phyloP scores from a whole-genome alignment of 2,888 invertebrate species.

The Lissocephala sabroskyi region DNA sequence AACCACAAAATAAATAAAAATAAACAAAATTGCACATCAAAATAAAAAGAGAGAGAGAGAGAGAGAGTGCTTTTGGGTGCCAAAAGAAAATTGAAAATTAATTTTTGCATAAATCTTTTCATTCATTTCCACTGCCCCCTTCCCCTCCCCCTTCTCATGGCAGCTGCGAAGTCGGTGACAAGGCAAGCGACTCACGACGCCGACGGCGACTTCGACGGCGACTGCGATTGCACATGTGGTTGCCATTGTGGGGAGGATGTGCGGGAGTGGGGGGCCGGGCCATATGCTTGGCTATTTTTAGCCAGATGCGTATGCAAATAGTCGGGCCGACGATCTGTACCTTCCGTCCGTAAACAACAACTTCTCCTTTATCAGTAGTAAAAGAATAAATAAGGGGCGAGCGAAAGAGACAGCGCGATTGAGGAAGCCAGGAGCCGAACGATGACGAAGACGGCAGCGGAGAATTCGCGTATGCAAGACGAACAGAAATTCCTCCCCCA shows the following conservation, averaged over 20 bases:
- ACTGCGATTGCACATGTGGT: not conserved
- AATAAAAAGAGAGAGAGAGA: too few relatives aligned
- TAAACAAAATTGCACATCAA: conserved; percentile 7
- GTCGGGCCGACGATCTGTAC: not conserved
- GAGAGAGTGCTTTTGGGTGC: not conserved
- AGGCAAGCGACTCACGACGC: not conserved
- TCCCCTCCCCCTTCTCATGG: too few relatives aligned
- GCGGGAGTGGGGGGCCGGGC: not conserved
- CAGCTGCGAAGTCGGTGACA: not conserved
- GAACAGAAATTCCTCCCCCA: too few relatives aligned
- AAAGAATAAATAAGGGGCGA: conserved; percentile 11
- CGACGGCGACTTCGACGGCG: too few relatives aligned
- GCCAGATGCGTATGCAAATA: conserved; percentile 13
- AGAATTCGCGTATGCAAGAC: too few relatives aligned
- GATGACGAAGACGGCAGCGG: too few relatives aligned
- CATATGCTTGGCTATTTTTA: conserved; percentile 27
- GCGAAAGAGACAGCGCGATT: not conserved
- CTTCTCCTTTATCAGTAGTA: conserved; percentile 39
- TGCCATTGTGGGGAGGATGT: not conserved
- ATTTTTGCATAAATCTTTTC: conserved; percentile 55
- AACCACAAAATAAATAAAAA: conserved; percentile 12
- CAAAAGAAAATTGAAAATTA: conserved; percentile 19
- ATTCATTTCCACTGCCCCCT: conserved; percentile 28
- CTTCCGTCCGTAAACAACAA: conserved; percentile 19
- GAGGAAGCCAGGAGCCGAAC: not conserved